phyloP scores from a whole-genome alignment of 1,140 invertebrate species.

The Aphelinus atriplicis region DNA sequence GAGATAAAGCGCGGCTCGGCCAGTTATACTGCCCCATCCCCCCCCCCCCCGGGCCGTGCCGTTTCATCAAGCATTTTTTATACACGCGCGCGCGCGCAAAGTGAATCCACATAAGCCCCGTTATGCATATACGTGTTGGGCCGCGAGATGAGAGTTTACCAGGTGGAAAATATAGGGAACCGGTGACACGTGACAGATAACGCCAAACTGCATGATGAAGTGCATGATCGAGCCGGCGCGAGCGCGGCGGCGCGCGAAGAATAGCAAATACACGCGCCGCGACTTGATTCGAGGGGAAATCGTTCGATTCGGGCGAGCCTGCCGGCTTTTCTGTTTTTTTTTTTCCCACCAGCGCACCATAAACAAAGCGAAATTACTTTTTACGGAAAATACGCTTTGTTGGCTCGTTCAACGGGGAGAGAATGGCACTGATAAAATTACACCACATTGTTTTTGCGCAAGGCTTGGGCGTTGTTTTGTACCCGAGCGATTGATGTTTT shows the following conservation, averaged over 20 bases:
- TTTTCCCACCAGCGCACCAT: not conserved
- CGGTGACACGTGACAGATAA: constrained; percentile 41
- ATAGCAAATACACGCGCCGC: constrained; percentile 12
- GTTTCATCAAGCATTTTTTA: constrained; percentile 19
- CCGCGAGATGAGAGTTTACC: constrained; percentile 16
- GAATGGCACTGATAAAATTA: constrained; percentile 32
- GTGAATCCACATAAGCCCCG: constrained; percentile 12
- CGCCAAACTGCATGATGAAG: constrained; percentile 38
- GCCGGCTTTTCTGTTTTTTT: not conserved
- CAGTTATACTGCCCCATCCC: constrained; percentile 9
- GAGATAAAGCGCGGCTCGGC: constrained; percentile 30
- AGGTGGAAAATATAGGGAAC: constrained; percentile 38
- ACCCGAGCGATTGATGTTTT: no score
- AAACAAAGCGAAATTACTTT: constrained; percentile 35
- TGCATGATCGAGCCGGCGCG: constrained; percentile 19
- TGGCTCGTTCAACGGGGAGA: constrained; percentile 1
- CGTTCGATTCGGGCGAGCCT: not conserved
- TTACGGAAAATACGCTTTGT: constrained; percentile 22
- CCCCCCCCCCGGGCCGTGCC: not conserved
- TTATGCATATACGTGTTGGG: not conserved
- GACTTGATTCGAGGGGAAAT: constrained; percentile 2
- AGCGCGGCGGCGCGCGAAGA: not conserved
- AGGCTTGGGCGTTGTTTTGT: not conserved
- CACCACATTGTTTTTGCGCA: not conserved
- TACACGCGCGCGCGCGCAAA: not conserved